phyloP scores from a whole-genome alignment of 2,888 invertebrate species.

The Ormyrus labotus region DNA sequence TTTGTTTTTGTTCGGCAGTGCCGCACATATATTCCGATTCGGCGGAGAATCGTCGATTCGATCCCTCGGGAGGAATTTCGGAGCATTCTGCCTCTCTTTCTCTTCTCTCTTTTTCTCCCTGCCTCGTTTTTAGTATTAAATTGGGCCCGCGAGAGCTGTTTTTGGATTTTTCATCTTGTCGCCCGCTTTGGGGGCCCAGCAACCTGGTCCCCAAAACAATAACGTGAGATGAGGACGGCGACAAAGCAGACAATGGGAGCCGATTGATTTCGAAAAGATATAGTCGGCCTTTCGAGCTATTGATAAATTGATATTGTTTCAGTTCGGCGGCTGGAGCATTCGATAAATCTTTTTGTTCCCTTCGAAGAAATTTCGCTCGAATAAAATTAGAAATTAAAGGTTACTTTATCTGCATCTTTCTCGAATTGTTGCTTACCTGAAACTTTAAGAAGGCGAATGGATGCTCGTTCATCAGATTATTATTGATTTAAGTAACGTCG shows the following conservation, averaged over 20 bases:
- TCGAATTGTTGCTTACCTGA: no score
- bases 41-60: neutral
- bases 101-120: no score
- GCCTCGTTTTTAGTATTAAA: conserved; percentile 28
- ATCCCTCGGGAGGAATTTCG: neutral
- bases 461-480: no score
- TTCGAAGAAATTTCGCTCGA: no score
- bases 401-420: no score
- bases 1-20: conserved; percentile 13
- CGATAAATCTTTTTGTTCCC: no score
- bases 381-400: no score
- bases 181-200: neutral
- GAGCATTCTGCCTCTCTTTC: neutral
- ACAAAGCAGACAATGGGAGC: conserved; percentile 23
- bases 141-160: conserved; percentile 23
- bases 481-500: no score
- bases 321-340: no score
- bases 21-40: conserved; percentile 4
- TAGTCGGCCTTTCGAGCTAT: neutral
- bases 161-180: conserved; percentile 36
- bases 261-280: conserved; percentile 30
- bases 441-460: no score
- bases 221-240: conserved; percentile 19
- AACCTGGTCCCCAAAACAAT: conserved; percentile 18
- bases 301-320: neutral